These are phyloP conservation scores for Papilio polyxenes DNA, from an alignment of 1,140 invertebrate genomes.

Conservation along the genomic window DNA sequence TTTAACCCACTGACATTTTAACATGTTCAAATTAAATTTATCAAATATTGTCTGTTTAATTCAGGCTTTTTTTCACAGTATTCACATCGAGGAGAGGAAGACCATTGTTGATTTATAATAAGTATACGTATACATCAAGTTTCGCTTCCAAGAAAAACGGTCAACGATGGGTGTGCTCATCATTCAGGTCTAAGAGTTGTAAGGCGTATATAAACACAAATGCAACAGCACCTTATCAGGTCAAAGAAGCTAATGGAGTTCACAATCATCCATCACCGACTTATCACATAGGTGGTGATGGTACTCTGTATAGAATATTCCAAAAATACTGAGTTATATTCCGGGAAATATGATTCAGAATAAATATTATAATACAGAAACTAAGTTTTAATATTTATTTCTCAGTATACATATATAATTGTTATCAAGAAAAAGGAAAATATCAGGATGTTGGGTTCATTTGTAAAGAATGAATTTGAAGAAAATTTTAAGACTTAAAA, in stretches of 20 bases:
- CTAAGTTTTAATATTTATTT: no score
- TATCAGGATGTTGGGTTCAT: no score
- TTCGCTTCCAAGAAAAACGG: neutral
- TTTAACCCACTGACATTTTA: no score
- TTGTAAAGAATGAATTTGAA: neutral
- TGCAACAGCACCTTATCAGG: neutral
- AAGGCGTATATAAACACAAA: neutral
- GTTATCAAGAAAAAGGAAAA: neutral
- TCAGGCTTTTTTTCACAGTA: neutral
- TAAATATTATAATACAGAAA: no score
- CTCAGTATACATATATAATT: no score
- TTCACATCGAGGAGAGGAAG: neutral
- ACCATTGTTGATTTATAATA: slow-evolving; percentile 8
- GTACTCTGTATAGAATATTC: neutral
- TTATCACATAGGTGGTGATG: neutral
- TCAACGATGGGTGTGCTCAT: neutral
- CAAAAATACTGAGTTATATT: neutral
- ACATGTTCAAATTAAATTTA: neutral
- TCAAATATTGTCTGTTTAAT: neutral
- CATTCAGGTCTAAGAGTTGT: neutral
- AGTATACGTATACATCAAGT: neutral
- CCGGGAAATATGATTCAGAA: no score
- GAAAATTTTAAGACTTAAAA: neutral
- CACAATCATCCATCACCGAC: slow-evolving; percentile 8
- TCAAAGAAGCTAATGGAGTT: neutral